Percentiles rank a stretch among this genome's conserved stretches.
Conservation (phyloP, 2,113 vertebrate species). For the Delphinapterus leucas region DNA sequence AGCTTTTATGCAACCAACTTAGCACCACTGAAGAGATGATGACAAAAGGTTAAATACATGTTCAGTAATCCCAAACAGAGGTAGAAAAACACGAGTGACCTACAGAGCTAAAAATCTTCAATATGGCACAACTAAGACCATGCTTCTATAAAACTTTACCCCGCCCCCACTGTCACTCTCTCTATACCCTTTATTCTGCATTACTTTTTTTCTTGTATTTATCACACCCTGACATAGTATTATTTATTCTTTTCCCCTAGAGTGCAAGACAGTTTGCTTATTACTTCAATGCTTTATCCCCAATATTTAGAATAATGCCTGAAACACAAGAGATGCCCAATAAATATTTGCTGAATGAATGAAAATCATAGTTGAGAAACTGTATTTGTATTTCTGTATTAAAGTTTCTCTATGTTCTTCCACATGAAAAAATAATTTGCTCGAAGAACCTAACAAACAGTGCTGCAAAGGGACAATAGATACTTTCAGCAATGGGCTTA, state of each 20-base stretch:
- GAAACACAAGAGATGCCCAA: neutral
- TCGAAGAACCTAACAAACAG: slow-evolving; percentile 3
- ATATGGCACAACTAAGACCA: neutral
- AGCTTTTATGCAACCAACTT: neutral
- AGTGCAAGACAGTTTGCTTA: neutral
- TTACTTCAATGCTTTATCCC: neutral
- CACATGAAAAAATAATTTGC: neutral
- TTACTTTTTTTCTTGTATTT: neutral
- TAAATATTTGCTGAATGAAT: neutral
- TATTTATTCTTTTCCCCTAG: neutral
- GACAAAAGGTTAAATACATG: neutral
- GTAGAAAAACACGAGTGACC: neutral
- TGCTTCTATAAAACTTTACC: neutral
- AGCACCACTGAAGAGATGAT: neutral
- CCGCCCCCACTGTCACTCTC: neutral
- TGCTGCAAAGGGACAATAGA: neutral
- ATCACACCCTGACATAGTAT: neutral
- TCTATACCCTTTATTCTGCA: neutral
- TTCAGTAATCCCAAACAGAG: neutral
- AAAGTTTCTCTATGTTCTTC: neutral
- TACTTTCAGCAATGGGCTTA: neutral
- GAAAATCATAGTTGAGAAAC: neutral
- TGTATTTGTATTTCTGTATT: neutral
- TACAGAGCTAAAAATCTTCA: neutral
- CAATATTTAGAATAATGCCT: neutral